Evolutionary conservation across 2,888 invertebrate species (phyloP).

Genomic region (Lithophane socia): DNA sequence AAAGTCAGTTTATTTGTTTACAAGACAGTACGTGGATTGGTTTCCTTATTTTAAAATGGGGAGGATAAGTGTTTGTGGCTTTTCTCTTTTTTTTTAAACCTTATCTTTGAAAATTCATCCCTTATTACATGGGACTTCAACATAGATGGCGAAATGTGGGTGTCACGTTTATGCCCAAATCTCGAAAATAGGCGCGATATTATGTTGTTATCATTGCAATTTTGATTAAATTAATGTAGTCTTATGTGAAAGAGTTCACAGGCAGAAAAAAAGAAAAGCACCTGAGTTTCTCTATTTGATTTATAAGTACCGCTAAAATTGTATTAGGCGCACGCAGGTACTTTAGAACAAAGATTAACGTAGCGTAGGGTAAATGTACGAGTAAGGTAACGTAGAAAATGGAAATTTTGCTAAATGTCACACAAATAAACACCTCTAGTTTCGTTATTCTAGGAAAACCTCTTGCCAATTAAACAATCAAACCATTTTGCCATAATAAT

Average conservation of each 20-base stretch:
- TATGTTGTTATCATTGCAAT: too few species aligned
- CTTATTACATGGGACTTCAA: too few species aligned
- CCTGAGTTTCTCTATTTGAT: too few species aligned
- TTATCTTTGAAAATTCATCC: too few species aligned
- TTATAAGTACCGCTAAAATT: background rate
- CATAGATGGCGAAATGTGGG: too few species aligned
- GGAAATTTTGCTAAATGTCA: background rate
- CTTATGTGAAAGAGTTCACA: too few species aligned
- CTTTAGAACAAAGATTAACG: background rate
- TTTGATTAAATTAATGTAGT: too few species aligned
- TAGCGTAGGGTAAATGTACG: background rate
- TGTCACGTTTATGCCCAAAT: too few species aligned
- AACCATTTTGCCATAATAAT: constrained; percentile 1
- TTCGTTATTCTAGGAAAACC: background rate
- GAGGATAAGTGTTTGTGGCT: background rate
- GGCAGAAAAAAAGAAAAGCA: too few species aligned
- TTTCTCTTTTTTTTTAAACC: background rate
- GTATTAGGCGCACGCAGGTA: background rate
- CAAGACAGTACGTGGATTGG: constrained; percentile 5
- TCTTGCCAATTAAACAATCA: background rate
- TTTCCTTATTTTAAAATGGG: constrained; percentile 19
- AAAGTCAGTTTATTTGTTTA: constrained; percentile 51
- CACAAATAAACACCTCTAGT: background rate
- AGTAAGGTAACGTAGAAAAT: background rate
- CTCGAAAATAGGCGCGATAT: too few species aligned